Conservation (phyloP, 1,140 invertebrate species). For the Listronotus oregonensis region DNA sequence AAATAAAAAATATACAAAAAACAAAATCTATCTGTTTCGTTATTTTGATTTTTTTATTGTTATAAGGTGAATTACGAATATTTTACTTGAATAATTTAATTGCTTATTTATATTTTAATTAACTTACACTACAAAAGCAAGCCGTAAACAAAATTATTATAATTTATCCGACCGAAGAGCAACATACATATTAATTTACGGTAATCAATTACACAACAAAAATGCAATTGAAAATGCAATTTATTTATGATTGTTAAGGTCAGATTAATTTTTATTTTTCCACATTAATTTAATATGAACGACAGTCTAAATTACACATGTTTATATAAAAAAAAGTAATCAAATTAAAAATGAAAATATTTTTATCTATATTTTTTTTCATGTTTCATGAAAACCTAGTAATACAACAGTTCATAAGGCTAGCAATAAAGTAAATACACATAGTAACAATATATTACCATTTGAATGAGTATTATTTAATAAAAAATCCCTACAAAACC, state of each 20-base stretch:
- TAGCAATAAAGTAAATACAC: too few species aligned
- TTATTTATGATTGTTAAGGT: constrained; percentile 1
- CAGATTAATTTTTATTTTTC: constrained; percentile 1
- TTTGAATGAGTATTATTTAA: too few species aligned
- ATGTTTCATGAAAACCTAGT: too few species aligned
- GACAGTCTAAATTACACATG: constrained; percentile 2
- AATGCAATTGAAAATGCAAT: constrained; percentile 2
- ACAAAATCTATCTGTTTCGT: too few species aligned
- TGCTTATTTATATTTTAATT: neutral
- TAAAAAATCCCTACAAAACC: too few species aligned
- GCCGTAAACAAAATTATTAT: constrained; percentile 8
- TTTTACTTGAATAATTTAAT: neutral
- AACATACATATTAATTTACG: constrained; percentile 1
- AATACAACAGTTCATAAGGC: too few species aligned
- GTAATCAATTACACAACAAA: constrained; percentile 4
- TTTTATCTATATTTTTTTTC: too few species aligned
- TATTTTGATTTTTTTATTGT: too few species aligned
- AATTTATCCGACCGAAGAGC: constrained; percentile 6
- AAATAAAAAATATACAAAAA: too few species aligned
- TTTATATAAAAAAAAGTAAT: constrained; percentile 3
- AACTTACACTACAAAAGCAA: constrained; percentile 2
- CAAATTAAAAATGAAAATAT: too few species aligned
- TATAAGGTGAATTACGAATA: neutral
- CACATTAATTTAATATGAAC: neutral
- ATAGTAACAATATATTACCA: too few species aligned